Evolutionary conservation across 2,797 vertebrate genomes (phyloP).

Genomic region (Sebastes steindachneri): DNA sequence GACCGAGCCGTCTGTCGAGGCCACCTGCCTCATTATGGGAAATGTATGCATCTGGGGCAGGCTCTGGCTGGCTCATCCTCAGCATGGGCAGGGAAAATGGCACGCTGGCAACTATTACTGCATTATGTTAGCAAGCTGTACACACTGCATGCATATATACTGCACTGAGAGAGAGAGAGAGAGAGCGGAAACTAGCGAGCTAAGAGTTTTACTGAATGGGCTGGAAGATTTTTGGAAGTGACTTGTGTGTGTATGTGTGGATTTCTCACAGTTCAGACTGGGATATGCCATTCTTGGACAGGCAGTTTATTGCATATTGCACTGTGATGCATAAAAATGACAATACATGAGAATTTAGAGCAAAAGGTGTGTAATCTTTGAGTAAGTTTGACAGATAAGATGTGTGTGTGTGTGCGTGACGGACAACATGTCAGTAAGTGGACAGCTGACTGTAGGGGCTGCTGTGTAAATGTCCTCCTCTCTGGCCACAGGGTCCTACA

Average conservation of each 20-base stretch:
- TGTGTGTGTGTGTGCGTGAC: conserved; percentile 7
- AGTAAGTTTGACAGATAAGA: conserved; percentile 21
- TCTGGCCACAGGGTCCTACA: conserved; percentile 64
- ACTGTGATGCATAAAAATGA: neutral
- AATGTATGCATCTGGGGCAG: conserved; percentile 85
- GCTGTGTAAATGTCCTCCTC: conserved; percentile 56
- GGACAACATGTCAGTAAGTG: conserved; percentile 64
- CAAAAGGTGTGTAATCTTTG: neutral
- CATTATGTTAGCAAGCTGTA: conserved; percentile 76
- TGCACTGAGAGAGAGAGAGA: conserved; percentile 10
- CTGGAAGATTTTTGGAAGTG: conserved; percentile 51
- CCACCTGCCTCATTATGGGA: conserved; percentile 83
- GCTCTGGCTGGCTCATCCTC: conserved; percentile 74
- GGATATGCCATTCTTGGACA: conserved; percentile 26
- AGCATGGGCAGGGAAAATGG: conserved; percentile 78
- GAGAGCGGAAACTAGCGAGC: conserved; percentile 29
- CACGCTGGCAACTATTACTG: conserved; percentile 79
- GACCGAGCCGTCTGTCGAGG: conserved; percentile 81
- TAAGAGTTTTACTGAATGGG: conserved; percentile 54
- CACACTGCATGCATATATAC: conserved; percentile 65
- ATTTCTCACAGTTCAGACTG: conserved; percentile 40
- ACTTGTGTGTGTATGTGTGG: conserved; percentile 13
- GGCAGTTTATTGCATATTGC: conserved; percentile 13
- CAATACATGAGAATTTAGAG: neutral
- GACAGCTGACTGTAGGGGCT: conserved; percentile 61